Base-by-base conservation (phyloP, 2,113 vertebrate genomes). In the Piaya cayana region DNA sequence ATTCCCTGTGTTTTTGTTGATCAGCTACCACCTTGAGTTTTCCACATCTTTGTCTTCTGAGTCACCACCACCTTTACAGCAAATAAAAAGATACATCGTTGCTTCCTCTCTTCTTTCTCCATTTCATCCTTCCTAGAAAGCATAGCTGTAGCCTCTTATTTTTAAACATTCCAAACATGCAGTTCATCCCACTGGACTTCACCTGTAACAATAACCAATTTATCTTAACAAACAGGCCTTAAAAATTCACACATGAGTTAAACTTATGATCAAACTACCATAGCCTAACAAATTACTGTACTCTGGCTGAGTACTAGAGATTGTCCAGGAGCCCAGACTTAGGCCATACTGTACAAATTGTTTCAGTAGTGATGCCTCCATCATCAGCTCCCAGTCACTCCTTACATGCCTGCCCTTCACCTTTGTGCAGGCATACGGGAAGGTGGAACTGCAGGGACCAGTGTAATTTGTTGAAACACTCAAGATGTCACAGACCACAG, bases 101-200 rank as follows among this genome's bases (percentile, higher is more conserved):
- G 37, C 47, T 80, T 4, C 5, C 42, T 52, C 32, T 83, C 39
- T 52, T 88, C 30, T 55, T 75, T 60, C 63, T 80, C 45, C n/a
- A 49, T 47, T 76, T 53, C 52, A 64, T 60, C 20, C 45, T 80
- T 88, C 50, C 63, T 65, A 77, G 63, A 90, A 95, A 88, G 64
- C 16, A 74, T 3, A 11, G 23, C 36, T 62, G 29, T 42, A 69
- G 34, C 67, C 59, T 58, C 27, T 85, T 36, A 43, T n/a, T 93
- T 75, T 69, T 64, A 53, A 83, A 39, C 9, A 45, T 34, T 80
- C 45, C 63, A 91, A 60, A 72, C 32, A 76, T 8, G 16, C 21
- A 72, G 20, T 8, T 86, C n/a, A 79, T 65, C 9, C 45, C 55
- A 53, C 6, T 1, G 2, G 30, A 86, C 36, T 69, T 36, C 55